Base-by-base conservation (phyloP, 2,797 vertebrate species). In the Sebastiscus tertius region DNA sequence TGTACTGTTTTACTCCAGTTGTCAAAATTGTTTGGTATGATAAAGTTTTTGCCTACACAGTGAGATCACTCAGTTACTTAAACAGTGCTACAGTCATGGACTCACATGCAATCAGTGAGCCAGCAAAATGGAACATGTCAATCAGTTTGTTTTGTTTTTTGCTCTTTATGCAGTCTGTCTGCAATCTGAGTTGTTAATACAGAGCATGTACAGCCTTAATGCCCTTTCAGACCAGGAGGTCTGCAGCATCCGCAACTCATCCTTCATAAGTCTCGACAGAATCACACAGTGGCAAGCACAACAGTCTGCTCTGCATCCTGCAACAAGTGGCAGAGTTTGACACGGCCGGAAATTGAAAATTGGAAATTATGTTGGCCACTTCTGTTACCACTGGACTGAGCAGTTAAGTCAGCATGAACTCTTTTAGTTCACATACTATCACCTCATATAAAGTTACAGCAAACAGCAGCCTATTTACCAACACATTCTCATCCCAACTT, bases 41-140 rank as follows among this genome's bases (percentile, higher is more conserved):
- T 31, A 26, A 71, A 11, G 36, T 26, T 42, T 72, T 39, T 62
- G 39, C 16, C 39, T 22, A 18, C 31, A 34, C 24, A 39, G 8
- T 46, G 42, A 71, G 58, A 79, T 68, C n/a, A 68, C 49, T 42
- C 14, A 49, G 31, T 70, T 73, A 46, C 75, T 62, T 63, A 55
- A 63, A 18, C 22, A 79, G 10, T 27, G n/a, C 49, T 55, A 34
- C 8, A 56, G 70, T 65, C 31, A 49, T 71, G 12, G 16, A 36
- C 16, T 58, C 8, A 14, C 59, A 70, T 31, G 26, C 20, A 55
- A 49, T 65, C 75, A 80, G 62, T 62, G 33, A 62, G 14, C 6
- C 24, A 73, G 56, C 39, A 36, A 74, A 26, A 72, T 33, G 26
- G 14, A 60, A 36, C 14, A 31, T 46, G 16, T 46, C 42, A 20